A percentile compares a stretch with the other conserved stretches of the same genome.
phyloP scores from a whole-genome alignment of 2,113 vertebrate species.

The Corynorhinus townsendii region DNA sequence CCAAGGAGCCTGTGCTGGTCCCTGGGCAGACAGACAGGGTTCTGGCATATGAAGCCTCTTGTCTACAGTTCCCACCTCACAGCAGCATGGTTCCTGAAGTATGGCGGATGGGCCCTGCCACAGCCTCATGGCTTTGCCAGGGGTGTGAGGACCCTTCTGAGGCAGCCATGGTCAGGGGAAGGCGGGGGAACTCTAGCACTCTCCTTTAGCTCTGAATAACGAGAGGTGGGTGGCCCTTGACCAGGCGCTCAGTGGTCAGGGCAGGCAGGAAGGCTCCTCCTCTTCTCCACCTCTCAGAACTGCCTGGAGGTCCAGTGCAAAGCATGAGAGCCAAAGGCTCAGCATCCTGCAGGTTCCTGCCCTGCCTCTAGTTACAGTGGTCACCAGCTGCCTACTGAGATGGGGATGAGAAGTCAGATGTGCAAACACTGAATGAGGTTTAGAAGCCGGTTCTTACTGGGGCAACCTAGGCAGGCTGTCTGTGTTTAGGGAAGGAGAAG shows the following conservation, averaged over 20 bases:
- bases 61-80: neutral
- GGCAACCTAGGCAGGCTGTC: neutral
- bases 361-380: neutral
- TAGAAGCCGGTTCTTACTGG: neutral
- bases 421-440: neutral
- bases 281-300: neutral
- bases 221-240: neutral
- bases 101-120: neutral
- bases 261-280: neutral
- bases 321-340: neutral
- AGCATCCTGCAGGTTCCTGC: neutral
- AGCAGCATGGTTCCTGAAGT: neutral
- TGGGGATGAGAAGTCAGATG: neutral
- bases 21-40: neutral
- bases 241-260: neutral
- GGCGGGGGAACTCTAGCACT: neutral
- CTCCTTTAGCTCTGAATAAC: neutral
- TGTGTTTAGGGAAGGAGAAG: neutral
- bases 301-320: neutral
- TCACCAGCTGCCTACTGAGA: neutral
- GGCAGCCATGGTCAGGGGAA: neutral
- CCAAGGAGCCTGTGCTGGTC: neutral
- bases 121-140: neutral
- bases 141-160: neutral
- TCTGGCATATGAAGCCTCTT: accelerated